Conservation (phyloP, 1,140 invertebrate species). For the Dendroctonus ponderosae region DNA sequence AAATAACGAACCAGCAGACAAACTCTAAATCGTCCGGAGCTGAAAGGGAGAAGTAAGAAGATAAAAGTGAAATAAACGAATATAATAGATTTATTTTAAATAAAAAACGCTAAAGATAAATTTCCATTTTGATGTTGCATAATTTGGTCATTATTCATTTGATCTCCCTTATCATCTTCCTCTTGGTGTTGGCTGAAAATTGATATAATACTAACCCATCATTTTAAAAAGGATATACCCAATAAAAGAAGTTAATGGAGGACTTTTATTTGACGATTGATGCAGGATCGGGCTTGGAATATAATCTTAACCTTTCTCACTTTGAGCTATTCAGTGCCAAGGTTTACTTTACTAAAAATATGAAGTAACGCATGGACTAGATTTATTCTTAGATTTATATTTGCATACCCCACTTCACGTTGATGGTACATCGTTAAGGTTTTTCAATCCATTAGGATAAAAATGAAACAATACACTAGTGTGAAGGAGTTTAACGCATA, state of each 20-base stretch:
- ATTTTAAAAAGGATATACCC: slow-evolving; percentile 18
- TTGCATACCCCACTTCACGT: too few relatives aligned
- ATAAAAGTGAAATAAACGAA: slow-evolving; percentile 31
- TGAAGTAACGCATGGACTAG: too few relatives aligned
- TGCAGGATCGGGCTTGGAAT: slow-evolving; percentile 15
- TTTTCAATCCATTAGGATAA: too few relatives aligned
- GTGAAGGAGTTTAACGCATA: too few relatives aligned
- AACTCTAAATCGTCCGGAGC: slow-evolving; percentile 23
- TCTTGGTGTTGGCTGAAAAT: slow-evolving; percentile 14
- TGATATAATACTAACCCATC: slow-evolving; percentile 27
- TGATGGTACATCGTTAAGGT: too few relatives aligned
- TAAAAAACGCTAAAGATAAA: slow-evolving; percentile 29
- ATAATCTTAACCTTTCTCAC: not conserved
- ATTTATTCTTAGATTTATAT: too few relatives aligned
- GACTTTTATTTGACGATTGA: slow-evolving; percentile 23
- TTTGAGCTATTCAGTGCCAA: slow-evolving; percentile 1
- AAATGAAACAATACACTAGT: too few relatives aligned
- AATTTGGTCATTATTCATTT: slow-evolving; percentile 29
- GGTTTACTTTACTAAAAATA: slow-evolving; percentile 1
- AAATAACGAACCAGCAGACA: slow-evolving; percentile 19
- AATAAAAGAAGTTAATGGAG: slow-evolving; percentile 14
- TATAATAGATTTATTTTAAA: slow-evolving; percentile 33
- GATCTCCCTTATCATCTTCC: slow-evolving; percentile 24
- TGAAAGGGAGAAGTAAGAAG: slow-evolving; percentile 20
- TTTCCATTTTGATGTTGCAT: slow-evolving; percentile 26